Evolutionary conservation across 2,797 vertebrate species (phyloP).

Genomic region (Chloroceryle amazona): DNA sequence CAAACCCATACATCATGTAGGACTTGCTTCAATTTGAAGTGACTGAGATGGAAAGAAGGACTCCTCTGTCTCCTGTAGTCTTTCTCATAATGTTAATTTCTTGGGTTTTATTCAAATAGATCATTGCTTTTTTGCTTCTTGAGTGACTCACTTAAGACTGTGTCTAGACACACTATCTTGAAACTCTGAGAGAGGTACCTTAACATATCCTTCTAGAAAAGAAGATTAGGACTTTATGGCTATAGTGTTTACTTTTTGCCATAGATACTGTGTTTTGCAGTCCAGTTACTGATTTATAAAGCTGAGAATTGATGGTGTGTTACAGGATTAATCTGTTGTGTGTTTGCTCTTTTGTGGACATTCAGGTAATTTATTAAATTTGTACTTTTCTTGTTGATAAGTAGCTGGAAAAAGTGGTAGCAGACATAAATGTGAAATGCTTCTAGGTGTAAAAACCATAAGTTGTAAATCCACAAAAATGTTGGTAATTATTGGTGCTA

Average conservation of each 20-base stretch:
- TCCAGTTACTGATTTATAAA: conserved; percentile 10
- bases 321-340: conserved; percentile 29
- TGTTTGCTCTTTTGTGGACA: not conserved
- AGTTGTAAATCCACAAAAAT: not conserved
- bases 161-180: not conserved
- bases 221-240: not conserved
- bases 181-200: not conserved
- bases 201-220: not conserved
- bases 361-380: not conserved
- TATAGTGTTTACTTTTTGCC: not conserved
- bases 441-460: not conserved
- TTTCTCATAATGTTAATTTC: not conserved
- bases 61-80: not conserved
- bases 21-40: not conserved
- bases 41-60: not conserved
- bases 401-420: not conserved
- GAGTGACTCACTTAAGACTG: not conserved
- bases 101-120: not conserved
- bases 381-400: not conserved
- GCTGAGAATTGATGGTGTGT: conserved; percentile 13
- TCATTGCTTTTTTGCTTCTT: not conserved
- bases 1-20: not conserved
- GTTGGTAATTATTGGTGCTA: not conserved
- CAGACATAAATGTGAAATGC: not conserved
- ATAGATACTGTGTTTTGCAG: not conserved